A percentile compares a stretch with the other conserved stretches of the same genome.
These are phyloP conservation scores for Calidris pugnax DNA, from an alignment of 2,113 vertebrate genomes.

Conservation along the genomic window DNA sequence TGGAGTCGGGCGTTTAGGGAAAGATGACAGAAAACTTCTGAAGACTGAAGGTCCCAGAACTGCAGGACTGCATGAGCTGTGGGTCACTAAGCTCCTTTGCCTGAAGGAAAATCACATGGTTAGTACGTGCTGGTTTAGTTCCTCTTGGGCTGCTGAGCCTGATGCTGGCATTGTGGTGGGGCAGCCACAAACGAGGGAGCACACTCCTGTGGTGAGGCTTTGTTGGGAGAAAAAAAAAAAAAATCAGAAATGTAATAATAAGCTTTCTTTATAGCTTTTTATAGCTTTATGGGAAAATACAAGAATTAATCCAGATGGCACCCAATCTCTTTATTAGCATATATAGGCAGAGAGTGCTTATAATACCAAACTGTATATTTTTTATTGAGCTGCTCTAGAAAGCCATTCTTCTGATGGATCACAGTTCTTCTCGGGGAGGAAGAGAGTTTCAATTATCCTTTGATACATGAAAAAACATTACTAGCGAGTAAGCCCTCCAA, in stretches of 20 bases:
- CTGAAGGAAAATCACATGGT: rapidly evolving
- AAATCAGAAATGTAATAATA: background rate
- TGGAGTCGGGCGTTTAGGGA: rapidly evolving
- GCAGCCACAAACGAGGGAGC: rapidly evolving
- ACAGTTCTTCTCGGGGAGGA: background rate
- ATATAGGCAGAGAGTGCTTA: background rate
- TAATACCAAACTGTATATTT: background rate
- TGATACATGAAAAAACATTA: background rate
- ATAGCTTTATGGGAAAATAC: background rate
- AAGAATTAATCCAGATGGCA: background rate
- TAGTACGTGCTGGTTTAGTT: background rate
- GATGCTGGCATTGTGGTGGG: rapidly evolving
- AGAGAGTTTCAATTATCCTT: background rate
- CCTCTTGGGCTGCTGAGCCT: background rate
- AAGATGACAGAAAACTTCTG: background rate
- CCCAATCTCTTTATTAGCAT: background rate
- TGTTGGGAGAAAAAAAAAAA: background rate
- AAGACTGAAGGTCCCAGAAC: rapidly evolving
- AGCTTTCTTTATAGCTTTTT: background rate
- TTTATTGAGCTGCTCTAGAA: background rate
- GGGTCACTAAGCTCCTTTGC: background rate
- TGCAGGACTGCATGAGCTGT: background rate
- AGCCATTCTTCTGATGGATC: background rate
- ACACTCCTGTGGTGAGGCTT: background rate
- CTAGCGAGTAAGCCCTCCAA: background rate